Percentiles rank a stretch among this genome's conserved stretches.
Evolutionary conservation across 2,888 invertebrate species (phyloP).

Genomic region (Apodemia duryi): DNA sequence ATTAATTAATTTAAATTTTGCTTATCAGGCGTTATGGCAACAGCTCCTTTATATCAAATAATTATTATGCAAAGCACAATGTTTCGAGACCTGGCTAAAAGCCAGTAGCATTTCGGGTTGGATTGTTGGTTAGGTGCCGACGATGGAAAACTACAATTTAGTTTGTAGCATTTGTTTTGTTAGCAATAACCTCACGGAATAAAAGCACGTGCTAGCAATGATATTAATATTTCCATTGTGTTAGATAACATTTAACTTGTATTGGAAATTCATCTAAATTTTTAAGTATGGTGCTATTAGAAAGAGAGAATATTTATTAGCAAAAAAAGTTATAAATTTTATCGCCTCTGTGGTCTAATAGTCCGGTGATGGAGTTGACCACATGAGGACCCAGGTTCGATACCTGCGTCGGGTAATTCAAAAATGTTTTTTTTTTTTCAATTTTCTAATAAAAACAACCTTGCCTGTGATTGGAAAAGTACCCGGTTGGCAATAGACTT

Average conservation of each 20-base stretch:
- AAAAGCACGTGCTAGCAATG: conserved; percentile 17
- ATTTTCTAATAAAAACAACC: too few relatives aligned
- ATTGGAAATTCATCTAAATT: too few relatives aligned
- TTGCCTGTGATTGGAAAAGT: too few relatives aligned
- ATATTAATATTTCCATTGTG: conserved; percentile 12
- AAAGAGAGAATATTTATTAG: too few relatives aligned
- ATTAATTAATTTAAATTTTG: conserved; percentile 1
- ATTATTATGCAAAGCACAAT: conserved; percentile 24
- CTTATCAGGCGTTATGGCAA: conserved; percentile 17
- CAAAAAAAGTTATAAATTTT: too few relatives aligned
- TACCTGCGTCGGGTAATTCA: too few relatives aligned
- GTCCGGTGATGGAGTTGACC: too few relatives aligned
- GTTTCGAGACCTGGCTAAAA: conserved; percentile 20
- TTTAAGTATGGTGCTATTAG: too few relatives aligned
- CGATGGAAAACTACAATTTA: conserved; percentile 28
- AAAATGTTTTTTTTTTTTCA: too few relatives aligned
- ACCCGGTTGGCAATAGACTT: too few relatives aligned
- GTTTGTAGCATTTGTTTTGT: conserved; percentile 26
- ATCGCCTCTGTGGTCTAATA: too few relatives aligned
- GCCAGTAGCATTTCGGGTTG: conserved; percentile 24
- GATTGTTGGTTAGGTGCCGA: conserved; percentile 24
- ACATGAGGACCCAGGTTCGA: too few relatives aligned
- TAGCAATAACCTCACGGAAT: conserved; percentile 19
- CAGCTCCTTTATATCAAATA: conserved; percentile 22
- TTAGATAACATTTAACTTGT: not conserved